These are phyloP conservation scores for Heptranchias perlo DNA, from an alignment of 2,113 vertebrate species.

Conservation along the genomic window DNA sequence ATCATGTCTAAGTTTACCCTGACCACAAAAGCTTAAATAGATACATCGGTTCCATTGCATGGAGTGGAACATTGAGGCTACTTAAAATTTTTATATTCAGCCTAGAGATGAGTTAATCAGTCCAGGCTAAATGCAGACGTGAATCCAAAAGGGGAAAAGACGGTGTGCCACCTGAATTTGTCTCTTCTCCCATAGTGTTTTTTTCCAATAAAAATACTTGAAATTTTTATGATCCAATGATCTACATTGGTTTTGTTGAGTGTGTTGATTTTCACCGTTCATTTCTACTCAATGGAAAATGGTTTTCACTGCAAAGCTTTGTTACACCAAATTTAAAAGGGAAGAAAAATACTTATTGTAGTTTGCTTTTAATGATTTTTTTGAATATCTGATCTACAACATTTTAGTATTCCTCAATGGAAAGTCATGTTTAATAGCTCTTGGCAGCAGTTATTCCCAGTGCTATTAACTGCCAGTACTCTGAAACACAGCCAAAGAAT, in stretches of 20 bases:
- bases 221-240: no score
- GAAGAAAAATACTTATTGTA: not conserved
- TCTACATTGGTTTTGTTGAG: not conserved
- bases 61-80: not conserved
- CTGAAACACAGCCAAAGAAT: slow-evolving; percentile 38
- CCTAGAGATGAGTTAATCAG: not conserved
- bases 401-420: slow-evolving; percentile 20
- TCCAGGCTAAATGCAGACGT: not conserved
- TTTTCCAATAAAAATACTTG: not conserved
- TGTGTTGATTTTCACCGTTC: not conserved
- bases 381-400: slow-evolving; percentile 28
- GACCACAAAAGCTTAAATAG: not conserved
- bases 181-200: not conserved
- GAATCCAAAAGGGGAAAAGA: not conserved
- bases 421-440: slow-evolving; percentile 29
- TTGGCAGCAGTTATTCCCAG: slow-evolving; percentile 37
- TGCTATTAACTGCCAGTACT: slow-evolving; percentile 36
- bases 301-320: not conserved
- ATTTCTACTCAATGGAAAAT: not conserved
- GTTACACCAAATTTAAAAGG: not conserved
- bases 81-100: not conserved
- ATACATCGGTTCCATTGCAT: not conserved
- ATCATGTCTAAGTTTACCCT: not conserved
- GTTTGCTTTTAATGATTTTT: slow-evolving; percentile 21
- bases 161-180: not conserved